Evolutionary conservation across 2,888 invertebrate genomes (phyloP), one percentile per base, ranked within the genome.

Genomic region (Frankliniella intonsa): DNA sequence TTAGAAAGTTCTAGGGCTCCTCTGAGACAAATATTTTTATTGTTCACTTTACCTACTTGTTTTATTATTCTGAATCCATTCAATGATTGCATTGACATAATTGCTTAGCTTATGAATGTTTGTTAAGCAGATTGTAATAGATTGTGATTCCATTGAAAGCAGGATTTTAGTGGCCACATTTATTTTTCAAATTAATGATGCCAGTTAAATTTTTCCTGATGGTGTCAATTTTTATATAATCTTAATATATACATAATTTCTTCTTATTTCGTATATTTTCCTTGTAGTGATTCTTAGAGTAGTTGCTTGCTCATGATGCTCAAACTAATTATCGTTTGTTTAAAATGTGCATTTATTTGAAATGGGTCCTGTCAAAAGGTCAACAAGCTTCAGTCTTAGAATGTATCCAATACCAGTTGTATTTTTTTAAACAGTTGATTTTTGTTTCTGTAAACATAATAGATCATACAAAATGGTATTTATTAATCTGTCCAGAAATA

Each of bases 201-300:
- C 19, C 62, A 19, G 7, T 62, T 2, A 38, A 38, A 3, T 38
- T 38, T 38, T 5, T 38, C 38, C 38, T 38, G 5, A 38, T 2
- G 38, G 11, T 62, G 62, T 17, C 5, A 62, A 19, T n/a, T 62
- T 62, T 62, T 17, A 62, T 19, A 12, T 17, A n/a, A 62, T 62
- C 62, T 62, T 17, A 62, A 19, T 62, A 19, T 3, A 19, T 17
- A 19, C 17, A 38, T 49, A 25, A 81, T 62, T 81, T 11, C 49
- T 81, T 51, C 49, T 80, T 49, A 38, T 38, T 14, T 80, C n/a
- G n/a, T 80, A 49, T 38, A 38, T 50, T 80, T 38, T 38, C 22
- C 80, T 51, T 81, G 27, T 62, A 55, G 27, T 51, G 10, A 25
- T 81, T 81, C 17, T 81, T 27, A 50, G 55, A 55, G 81, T 81